phyloP scores from a whole-genome alignment of 2,113 vertebrate genomes.

The Herpetotheres cachinnans region DNA sequence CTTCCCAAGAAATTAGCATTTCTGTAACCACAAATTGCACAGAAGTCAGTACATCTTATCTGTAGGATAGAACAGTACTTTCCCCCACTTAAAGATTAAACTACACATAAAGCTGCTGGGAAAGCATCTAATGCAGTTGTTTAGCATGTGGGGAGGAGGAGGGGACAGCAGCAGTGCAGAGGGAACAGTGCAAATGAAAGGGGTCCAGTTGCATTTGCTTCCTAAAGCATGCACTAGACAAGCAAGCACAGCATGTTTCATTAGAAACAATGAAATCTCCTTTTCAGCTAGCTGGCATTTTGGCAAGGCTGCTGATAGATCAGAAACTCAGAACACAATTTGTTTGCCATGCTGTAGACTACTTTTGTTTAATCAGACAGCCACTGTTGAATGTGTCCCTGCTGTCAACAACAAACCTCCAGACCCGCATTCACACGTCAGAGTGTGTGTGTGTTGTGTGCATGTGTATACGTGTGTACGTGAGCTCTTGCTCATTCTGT shows the following conservation, averaged over 20 bases:
- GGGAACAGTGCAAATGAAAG: not conserved
- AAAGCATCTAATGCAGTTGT: not conserved
- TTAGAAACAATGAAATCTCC: constrained; percentile 61
- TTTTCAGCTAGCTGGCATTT: constrained; percentile 55
- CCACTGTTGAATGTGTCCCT: constrained; percentile 27
- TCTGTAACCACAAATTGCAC: not conserved
- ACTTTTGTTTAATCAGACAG: constrained; percentile 55
- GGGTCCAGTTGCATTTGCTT: constrained; percentile 13
- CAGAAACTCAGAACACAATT: constrained; percentile 38
- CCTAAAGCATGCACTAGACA: constrained; percentile 6
- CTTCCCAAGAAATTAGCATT: not conserved
- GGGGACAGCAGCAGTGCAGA: not conserved
- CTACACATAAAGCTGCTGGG: not conserved
- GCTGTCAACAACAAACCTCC: constrained; percentile 40
- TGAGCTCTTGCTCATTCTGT: constrained; percentile 75
- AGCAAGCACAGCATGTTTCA: constrained; percentile 58
- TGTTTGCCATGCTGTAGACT: constrained; percentile 43
- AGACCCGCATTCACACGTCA: constrained; percentile 18
- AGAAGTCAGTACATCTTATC: not conserved
- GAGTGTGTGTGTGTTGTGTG: not conserved
- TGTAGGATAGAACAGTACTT: not conserved
- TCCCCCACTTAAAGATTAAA: not conserved
- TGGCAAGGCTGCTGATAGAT: constrained; percentile 47
- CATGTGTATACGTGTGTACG: constrained; percentile 52
- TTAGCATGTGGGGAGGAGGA: not conserved